Conservation (phyloP, 1,140 invertebrate genomes). For the Frieseomelitta varia region DNA sequence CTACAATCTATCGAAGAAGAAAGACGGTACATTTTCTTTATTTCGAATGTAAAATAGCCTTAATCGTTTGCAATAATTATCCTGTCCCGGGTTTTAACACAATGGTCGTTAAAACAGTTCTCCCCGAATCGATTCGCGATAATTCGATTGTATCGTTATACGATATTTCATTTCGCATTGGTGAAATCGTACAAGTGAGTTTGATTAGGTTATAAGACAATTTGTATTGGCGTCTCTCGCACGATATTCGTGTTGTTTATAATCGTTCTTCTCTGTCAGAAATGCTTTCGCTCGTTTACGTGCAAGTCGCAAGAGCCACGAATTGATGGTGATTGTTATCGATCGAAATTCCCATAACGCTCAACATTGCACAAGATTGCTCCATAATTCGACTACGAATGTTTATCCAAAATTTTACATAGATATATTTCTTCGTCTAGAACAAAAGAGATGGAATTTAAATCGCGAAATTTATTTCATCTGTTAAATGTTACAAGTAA, state of each 20-base stretch:
- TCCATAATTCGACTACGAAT: background rate
- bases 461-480: too few relatives aligned
- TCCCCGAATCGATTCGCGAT: background rate
- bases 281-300: background rate
- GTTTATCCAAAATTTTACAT: background rate
- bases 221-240: background rate
- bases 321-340: slow-evolving; percentile 18
- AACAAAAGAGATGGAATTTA: too few relatives aligned
- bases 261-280: background rate
- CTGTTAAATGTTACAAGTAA: too few relatives aligned
- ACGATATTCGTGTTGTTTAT: slow-evolving; percentile 10
- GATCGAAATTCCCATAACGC: slow-evolving; percentile 8
- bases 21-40: background rate
- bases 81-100: background rate
- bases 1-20: background rate
- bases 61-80: background rate
- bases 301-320: background rate
- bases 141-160: background rate
- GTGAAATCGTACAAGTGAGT: background rate
- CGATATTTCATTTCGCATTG: background rate
- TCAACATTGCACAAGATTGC: background rate
- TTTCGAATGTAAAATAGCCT: background rate
- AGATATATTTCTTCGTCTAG: too few relatives aligned
- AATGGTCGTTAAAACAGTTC: background rate
- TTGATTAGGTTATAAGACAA: slow-evolving; percentile 14